A percentile compares a stretch with the other conserved stretches of the same genome.
Evolutionary conservation across 2,113 vertebrate species (phyloP).

Genomic region (Uria aalge): DNA sequence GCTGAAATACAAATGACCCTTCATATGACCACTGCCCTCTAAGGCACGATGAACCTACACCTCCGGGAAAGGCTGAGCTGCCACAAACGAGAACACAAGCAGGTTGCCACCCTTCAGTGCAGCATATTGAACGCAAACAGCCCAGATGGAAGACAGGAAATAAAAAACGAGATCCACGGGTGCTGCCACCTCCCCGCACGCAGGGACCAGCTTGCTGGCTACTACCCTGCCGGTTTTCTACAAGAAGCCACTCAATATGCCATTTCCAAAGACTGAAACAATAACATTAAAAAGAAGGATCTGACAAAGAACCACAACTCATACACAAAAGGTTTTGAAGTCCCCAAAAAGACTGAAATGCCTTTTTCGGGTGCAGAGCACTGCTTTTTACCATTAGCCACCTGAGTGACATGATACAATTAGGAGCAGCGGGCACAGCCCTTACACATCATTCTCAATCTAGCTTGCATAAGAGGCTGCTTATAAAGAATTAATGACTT

Average conservation of each 20-base stretch:
- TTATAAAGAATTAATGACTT: slow-evolving; percentile 23
- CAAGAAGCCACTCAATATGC: neutral
- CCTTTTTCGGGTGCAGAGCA: neutral
- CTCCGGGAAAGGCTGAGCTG: neutral
- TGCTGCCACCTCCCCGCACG: neutral
- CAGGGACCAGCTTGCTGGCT: neutral
- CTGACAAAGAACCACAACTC: neutral
- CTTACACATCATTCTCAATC: neutral
- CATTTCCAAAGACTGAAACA: neutral
- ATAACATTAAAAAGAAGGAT: neutral
- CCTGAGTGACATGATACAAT: accelerated
- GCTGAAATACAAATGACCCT: neutral
- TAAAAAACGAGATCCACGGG: neutral
- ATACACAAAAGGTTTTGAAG: neutral
- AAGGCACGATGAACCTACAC: neutral
- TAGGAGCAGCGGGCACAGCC: neutral
- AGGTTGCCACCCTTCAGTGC: neutral
- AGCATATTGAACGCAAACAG: slow-evolving; percentile 13
- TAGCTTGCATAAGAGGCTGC: neutral
- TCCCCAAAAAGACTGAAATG: neutral
- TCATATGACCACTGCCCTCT: accelerated
- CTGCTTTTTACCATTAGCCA: neutral
- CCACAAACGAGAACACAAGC: neutral
- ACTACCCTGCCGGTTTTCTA: neutral
- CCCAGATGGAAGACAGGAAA: slow-evolving; percentile 28